Percentiles rank a stretch among this genome's conserved stretches.
Evolutionary conservation across 1,140 invertebrate species (phyloP).

Genomic region (Solenopsis invicta): DNA sequence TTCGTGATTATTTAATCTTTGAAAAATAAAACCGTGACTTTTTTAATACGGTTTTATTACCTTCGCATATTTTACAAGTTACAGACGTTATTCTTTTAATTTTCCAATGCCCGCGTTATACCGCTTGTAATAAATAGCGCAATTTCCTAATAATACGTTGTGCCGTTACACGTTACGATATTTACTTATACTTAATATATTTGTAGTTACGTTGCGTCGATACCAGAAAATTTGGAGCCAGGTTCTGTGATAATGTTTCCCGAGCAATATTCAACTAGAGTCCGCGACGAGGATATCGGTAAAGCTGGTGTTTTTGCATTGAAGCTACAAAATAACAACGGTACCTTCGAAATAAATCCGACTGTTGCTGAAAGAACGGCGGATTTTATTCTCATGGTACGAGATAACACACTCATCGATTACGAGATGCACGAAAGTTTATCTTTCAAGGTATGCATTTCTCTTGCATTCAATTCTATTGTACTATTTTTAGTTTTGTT

Average conservation of each 20-base stretch:
- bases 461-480: not conserved
- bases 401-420: slow-evolving; percentile 93
- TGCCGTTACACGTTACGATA: not conserved
- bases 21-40: not conserved
- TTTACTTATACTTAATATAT: slow-evolving; percentile 11
- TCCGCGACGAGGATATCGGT: slow-evolving; percentile 92
- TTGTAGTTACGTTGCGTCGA: slow-evolving; percentile 90
- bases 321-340: slow-evolving; percentile 93
- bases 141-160: not conserved
- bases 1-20: not conserved
- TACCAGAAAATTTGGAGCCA: slow-evolving; percentile 94
- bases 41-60: not conserved
- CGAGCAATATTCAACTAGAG: slow-evolving; percentile 91
- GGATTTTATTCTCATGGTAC: slow-evolving; percentile 93
- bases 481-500: not conserved
- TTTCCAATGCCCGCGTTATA: not conserved
- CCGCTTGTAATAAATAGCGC: not conserved
- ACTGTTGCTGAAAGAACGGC: slow-evolving; percentile 94
- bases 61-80: not conserved
- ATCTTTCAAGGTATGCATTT: slow-evolving; percentile 88
- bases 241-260: slow-evolving; percentile 91
- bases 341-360: slow-evolving; percentile 95
- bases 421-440: slow-evolving; percentile 93
- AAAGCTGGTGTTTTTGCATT: slow-evolving; percentile 95
- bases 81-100: slow-evolving; percentile 1